Conservation (phyloP, 2,888 invertebrate genomes). For the Platerodrilus igneus region DNA sequence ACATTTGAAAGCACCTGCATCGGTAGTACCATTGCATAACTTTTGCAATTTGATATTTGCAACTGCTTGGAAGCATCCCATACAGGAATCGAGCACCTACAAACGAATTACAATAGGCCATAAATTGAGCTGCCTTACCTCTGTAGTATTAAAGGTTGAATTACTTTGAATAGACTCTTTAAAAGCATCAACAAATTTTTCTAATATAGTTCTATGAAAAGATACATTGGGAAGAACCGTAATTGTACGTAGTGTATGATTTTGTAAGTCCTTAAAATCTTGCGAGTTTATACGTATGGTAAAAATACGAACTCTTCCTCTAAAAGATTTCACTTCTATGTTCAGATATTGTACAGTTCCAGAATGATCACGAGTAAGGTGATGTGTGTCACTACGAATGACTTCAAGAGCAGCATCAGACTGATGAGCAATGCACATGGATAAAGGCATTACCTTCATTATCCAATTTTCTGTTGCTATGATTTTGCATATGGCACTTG, state of each 20-base stretch:
- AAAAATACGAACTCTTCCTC: slow-evolving; percentile 58
- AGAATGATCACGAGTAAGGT: slow-evolving; percentile 62
- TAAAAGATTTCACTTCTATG: slow-evolving; percentile 66
- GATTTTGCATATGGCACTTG: slow-evolving; percentile 64
- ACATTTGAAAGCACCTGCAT: slow-evolving; percentile 51
- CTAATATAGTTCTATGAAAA: slow-evolving; percentile 73
- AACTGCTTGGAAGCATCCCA: slow-evolving; percentile 78
- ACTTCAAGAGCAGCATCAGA: slow-evolving; percentile 72
- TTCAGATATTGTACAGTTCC: slow-evolving; percentile 77
- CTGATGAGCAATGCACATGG: slow-evolving; percentile 71
- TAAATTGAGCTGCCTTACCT: too few species aligned
- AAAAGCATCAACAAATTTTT: slow-evolving; percentile 81
- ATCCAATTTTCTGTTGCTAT: slow-evolving; percentile 85
- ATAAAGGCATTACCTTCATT: slow-evolving; percentile 74
- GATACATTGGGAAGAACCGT: slow-evolving; percentile 63
- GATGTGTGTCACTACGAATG: slow-evolving; percentile 68
- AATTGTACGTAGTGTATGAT: slow-evolving; percentile 64
- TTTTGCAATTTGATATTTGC: slow-evolving; percentile 77
- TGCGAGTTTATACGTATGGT: slow-evolving; percentile 70
- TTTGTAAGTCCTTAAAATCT: slow-evolving; percentile 73
- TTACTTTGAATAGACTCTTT: slow-evolving; percentile 68
- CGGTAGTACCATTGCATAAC: slow-evolving; percentile 55
- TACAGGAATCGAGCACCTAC: slow-evolving; percentile 75
- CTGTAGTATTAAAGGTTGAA: slow-evolving; percentile 55
- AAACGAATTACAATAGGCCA: slow-evolving; percentile 23